These are phyloP conservation scores for Macroteleia sp. DNA, from an alignment of 2,888 invertebrate species.

Conservation along the genomic window DNA sequence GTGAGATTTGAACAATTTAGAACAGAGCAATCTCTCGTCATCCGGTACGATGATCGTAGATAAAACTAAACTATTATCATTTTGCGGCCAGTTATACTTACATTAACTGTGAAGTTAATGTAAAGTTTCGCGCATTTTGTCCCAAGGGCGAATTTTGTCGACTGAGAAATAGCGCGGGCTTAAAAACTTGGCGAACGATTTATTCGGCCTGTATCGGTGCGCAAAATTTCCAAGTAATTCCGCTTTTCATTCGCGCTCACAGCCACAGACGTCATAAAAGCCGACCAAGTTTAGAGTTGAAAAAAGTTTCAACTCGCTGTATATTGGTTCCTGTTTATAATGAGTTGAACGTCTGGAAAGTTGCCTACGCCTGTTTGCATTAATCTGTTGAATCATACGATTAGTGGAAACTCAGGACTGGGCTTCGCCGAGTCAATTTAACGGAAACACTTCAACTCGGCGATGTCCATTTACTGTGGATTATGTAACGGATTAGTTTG, in stretches of 20 bases:
- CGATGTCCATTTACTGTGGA: slow-evolving; percentile 64
- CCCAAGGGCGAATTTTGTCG: neutral
- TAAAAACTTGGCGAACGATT: slow-evolving; percentile 29
- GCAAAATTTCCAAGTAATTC: slow-evolving; percentile 20
- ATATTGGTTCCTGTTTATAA: slow-evolving; percentile 70
- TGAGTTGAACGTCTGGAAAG: slow-evolving; percentile 74
- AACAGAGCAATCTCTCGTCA: neutral
- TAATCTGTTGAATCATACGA: slow-evolving; percentile 72
- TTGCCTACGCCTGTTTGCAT: slow-evolving; percentile 67
- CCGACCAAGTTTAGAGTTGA: slow-evolving; percentile 37
- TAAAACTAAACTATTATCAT: slow-evolving; percentile 41
- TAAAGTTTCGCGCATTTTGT: slow-evolving; percentile 13
- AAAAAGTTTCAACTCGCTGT: slow-evolving; percentile 47
- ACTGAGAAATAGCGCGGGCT: slow-evolving; percentile 12
- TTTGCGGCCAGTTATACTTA: slow-evolving; percentile 18
- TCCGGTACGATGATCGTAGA: slow-evolving; percentile 29
- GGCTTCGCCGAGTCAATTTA: slow-evolving; percentile 63
- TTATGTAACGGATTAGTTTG: slow-evolving; percentile 64
- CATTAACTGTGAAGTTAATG: slow-evolving; percentile 24
- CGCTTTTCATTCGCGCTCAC: slow-evolving; percentile 24
- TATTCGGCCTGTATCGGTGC: slow-evolving; percentile 23
- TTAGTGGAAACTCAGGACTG: slow-evolving; percentile 51
- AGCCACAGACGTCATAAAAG: slow-evolving; percentile 50
- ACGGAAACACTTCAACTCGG: slow-evolving; percentile 61
- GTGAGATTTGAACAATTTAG: neutral